Evolutionary conservation across 2,113 vertebrate species (phyloP), one percentile per base, ranked within the genome.

Genomic region (Scopus umbretta): DNA sequence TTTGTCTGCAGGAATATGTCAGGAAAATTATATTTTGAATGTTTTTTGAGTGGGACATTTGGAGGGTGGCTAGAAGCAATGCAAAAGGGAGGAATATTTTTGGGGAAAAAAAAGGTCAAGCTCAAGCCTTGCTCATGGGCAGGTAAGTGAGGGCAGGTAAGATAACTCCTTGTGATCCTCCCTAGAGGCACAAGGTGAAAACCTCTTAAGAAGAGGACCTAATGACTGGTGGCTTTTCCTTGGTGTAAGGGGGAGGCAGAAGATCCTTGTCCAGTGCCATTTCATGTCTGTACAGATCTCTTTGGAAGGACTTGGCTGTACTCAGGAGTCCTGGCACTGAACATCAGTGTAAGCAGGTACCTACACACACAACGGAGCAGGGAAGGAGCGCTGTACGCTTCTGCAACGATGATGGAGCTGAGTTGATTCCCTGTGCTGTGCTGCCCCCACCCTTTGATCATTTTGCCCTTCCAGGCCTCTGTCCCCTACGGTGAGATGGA

Each of bases 311-410:
- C 2, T 7, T 74, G 85, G 18, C 34, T 26, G 34, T 38, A 16
- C 49, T 42, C 40, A 38, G n/a, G 38, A 70, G 50, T 9, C 32
- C 40, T 78, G 29, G 29, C 13, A 21, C 34, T 4, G 11, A 25
- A 5, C 52, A 25, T 18, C 47, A 10, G 21, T 11, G 23, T 22
- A 26, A 15, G 32, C 52, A n/a, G 53, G 10, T 5, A 9, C 25
- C 13, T 45, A 18, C 6, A 4, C 4, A 13, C 32, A 40, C 10
- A 3, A 3, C 0, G 9, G 78, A 53, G n/a, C 58, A 45, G 78
- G 29, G 65, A 72, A 36, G 50, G 73, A 90, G 43, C 32, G 76
- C 19, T 38, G 21, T 10, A 5, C 27, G 12, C 29, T 81, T 42
- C 61, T 80, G 52, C 11, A 25, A 1, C 2, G 5, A 16, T 6